These are phyloP conservation scores for Macrostomum cliftonense DNA, from an alignment of 2,888 invertebrate species.

Conservation along the genomic window DNA sequence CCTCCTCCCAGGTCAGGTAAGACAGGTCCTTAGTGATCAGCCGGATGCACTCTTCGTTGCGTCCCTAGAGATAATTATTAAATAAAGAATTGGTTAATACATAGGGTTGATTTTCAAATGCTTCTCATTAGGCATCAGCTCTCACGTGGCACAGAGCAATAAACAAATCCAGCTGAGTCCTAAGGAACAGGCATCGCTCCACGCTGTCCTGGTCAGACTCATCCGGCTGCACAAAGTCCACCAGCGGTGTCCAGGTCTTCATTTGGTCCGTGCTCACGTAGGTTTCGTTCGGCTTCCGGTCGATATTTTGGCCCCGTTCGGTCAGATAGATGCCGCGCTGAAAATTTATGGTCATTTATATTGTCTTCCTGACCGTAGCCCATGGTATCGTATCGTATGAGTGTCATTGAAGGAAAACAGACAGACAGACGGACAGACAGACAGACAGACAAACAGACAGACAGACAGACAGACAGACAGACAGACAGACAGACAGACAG, in stretches of 20 bases:
- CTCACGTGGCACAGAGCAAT: slow-evolving; percentile 32
- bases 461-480: too few relatives aligned
- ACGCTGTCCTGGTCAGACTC: slow-evolving; percentile 19
- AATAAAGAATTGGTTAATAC: too few relatives aligned
- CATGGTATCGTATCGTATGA: too few relatives aligned
- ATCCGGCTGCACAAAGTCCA: slow-evolving; percentile 28
- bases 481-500: too few relatives aligned
- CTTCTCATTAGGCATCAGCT: too few relatives aligned
- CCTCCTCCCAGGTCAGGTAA: slow-evolving; percentile 36
- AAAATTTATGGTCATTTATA: slow-evolving; percentile 1
- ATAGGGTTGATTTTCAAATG: too few relatives aligned
- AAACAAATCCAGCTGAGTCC: slow-evolving; percentile 34
- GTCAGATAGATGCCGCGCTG: slow-evolving; percentile 34
- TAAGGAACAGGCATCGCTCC: slow-evolving; percentile 30
- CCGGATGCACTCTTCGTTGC: slow-evolving; percentile 33
- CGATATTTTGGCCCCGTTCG: slow-evolving; percentile 34
- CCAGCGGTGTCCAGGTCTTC: slow-evolving; percentile 26
- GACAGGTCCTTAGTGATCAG: slow-evolving; percentile 32
- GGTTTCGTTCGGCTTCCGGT: slow-evolving; percentile 30
- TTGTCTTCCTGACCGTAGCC: too few relatives aligned
- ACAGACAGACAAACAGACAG: too few relatives aligned
- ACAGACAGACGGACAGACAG: too few relatives aligned
- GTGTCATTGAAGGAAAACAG: too few relatives aligned
- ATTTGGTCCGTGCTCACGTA: slow-evolving; percentile 31
- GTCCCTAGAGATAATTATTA: slow-evolving; percentile 20